Base-by-base conservation (phyloP, 2,797 vertebrate genomes). In the Rhinoraja longicauda region DNA sequence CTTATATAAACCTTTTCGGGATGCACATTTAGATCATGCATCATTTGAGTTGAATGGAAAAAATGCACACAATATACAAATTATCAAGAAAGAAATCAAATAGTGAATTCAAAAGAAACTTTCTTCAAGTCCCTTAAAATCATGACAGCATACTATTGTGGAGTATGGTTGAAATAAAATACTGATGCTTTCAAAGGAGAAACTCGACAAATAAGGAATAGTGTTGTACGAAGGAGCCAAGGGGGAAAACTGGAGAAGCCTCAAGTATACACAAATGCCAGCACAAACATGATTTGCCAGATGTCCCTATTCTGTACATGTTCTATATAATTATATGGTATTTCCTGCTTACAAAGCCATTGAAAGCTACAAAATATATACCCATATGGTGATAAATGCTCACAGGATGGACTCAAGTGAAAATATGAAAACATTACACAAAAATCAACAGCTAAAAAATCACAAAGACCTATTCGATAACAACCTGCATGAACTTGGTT, bases 381-480 rank as follows among this genome's bases (percentile, higher is more conserved):
- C 90, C 90, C 90, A 75, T 75, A 92, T 92, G 10, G 53, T 57
- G 67, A 92, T 45, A 92, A 92, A 12, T 92, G 72, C 70, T 39
- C 45, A 70, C 26, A 92, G 70, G 90, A 72, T 75, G 39, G 24
- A 75, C 90, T 96, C 39, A 75, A 75, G 26, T 72, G 88, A 86
- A 86, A 86, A 86, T n/a, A 86, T 88, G 59, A 75, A 75, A 75
- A 92, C 70, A 75, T 92, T 92, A 53, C 39, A 92, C 70, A 73
- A 53, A 92, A 75, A 53, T 75, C 39, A 29, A 57, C 4, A 39
- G 70, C 39, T 92, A 53, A 57, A 57, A 72, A 75, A 92, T 53
- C 70, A 92, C 67, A 81, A 81, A 72, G 82, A 88, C 57, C 73
- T 67, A 78, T 93, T 39, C 57, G 92, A 36, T 7, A 64, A 72